Conservation (phyloP, 2,113 vertebrate species). For the Notarius lentiginosus region DNA sequence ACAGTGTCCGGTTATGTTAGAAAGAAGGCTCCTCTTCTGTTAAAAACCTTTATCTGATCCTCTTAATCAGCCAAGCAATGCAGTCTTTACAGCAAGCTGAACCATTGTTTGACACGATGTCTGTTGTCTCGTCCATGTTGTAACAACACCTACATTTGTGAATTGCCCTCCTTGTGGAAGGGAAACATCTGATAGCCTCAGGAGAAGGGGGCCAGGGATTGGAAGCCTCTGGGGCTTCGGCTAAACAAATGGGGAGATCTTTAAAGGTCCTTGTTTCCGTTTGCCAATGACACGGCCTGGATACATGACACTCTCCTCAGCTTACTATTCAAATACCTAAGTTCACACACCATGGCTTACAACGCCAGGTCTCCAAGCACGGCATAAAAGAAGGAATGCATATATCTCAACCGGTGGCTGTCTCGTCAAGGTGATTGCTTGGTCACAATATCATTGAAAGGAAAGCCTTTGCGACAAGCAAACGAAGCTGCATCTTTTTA, state of each 20-base stretch:
- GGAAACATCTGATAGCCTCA: slow-evolving; percentile 52
- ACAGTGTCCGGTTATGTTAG: slow-evolving; percentile 3
- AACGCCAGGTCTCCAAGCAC: slow-evolving; percentile 7
- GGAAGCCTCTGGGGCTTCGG: slow-evolving; percentile 44
- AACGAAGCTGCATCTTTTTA: not conserved
- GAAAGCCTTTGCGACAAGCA: not conserved
- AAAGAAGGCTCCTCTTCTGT: not conserved
- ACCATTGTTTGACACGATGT: slow-evolving; percentile 39
- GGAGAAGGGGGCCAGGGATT: slow-evolving; percentile 40
- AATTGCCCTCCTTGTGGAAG: slow-evolving; percentile 45
- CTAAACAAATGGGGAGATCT: slow-evolving; percentile 52
- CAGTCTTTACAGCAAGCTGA: slow-evolving; percentile 22
- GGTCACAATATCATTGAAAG: not conserved
- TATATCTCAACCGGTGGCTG: slow-evolving; percentile 16
- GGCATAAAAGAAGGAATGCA: not conserved
- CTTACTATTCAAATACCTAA: slow-evolving; percentile 21
- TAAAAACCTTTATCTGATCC: slow-evolving; percentile 22
- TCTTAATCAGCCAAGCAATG: slow-evolving; percentile 41
- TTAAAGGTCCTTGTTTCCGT: slow-evolving; percentile 51
- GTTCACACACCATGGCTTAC: slow-evolving; percentile 18
- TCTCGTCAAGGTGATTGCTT: slow-evolving; percentile 26
- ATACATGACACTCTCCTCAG: slow-evolving; percentile 43
- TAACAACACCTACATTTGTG: slow-evolving; percentile 56
- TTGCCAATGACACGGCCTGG: slow-evolving; percentile 46
- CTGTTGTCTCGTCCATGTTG: slow-evolving; percentile 49